These are phyloP conservation scores for Rhyacophila brunnea DNA, from an alignment of 1,140 invertebrate genomes.

Conservation along the genomic window DNA sequence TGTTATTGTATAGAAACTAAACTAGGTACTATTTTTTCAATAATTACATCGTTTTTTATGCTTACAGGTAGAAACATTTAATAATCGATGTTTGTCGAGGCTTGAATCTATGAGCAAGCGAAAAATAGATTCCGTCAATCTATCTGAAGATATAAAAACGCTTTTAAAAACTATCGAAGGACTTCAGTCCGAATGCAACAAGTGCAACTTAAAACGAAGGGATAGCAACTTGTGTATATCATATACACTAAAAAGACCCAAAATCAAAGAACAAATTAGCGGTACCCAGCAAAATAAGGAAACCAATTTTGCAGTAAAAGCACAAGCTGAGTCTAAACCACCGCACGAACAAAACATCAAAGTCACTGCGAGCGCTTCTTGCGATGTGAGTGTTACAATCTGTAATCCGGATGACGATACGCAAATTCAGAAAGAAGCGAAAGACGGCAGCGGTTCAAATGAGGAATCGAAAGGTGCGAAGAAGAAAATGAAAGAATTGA, in stretches of 20 bases:
- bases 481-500: conserved; percentile 24
- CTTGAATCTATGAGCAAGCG: background rate
- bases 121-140: conserved; percentile 6
- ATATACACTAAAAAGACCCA: conserved; percentile 24
- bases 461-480: conserved; percentile 21
- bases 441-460: conserved; percentile 1
- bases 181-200: conserved; percentile 22
- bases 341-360: background rate
- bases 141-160: conserved; percentile 21
- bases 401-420: background rate
- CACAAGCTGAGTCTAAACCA: background rate
- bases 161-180: conserved; percentile 18
- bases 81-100: background rate
- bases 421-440: background rate
- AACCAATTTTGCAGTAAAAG: background rate
- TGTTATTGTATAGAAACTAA: no score
- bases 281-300: background rate
- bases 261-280: conserved; percentile 8
- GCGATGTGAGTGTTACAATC: background rate
- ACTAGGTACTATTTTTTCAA: no score
- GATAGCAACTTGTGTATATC: conserved; percentile 29
- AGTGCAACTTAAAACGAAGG: conserved; percentile 20
- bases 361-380: background rate
- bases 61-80: conserved; percentile 23
- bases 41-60: background rate